These are phyloP conservation scores for Lateolabrax maculatus DNA, from an alignment of 2,797 vertebrate species.

Conservation along the genomic window DNA sequence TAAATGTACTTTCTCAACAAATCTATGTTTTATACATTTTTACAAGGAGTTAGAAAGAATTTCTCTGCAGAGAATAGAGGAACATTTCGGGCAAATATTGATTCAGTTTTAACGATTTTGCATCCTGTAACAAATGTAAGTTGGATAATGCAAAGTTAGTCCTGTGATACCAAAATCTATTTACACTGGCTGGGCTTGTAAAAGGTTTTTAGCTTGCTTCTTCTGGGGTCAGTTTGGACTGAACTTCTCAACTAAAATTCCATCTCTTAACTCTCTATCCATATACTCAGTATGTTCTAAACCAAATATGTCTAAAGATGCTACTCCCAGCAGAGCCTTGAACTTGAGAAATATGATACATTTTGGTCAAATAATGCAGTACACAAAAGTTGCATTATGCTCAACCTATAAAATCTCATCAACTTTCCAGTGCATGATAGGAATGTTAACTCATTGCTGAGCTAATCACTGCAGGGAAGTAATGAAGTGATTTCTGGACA, in stretches of 20 bases:
- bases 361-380: background rate
- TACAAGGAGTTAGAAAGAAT: slow-evolving; percentile 27
- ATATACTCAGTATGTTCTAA: background rate
- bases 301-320: background rate
- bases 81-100: slow-evolving; percentile 46
- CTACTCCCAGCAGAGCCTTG: background rate
- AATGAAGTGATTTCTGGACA: slow-evolving; percentile 15
- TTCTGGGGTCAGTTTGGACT: background rate
- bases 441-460: background rate
- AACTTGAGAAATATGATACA: background rate
- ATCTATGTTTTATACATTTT: slow-evolving; percentile 11
- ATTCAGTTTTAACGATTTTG: slow-evolving; percentile 48
- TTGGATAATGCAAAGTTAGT: slow-evolving; percentile 20
- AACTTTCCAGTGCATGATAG: background rate
- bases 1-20: background rate
- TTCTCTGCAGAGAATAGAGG: slow-evolving; percentile 29
- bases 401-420: slow-evolving; percentile 9
- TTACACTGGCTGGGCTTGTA: background rate
- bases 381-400: slow-evolving; percentile 16
- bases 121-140: slow-evolving; percentile 36
- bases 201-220: background rate
- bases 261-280: background rate
- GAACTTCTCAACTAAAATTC: background rate
- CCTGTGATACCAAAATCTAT: slow-evolving; percentile 5
- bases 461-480: background rate